A percentile compares a stretch with the other conserved stretches of the same genome.
phyloP scores from a whole-genome alignment of 2,888 invertebrate genomes.

The Eilema caniola region DNA sequence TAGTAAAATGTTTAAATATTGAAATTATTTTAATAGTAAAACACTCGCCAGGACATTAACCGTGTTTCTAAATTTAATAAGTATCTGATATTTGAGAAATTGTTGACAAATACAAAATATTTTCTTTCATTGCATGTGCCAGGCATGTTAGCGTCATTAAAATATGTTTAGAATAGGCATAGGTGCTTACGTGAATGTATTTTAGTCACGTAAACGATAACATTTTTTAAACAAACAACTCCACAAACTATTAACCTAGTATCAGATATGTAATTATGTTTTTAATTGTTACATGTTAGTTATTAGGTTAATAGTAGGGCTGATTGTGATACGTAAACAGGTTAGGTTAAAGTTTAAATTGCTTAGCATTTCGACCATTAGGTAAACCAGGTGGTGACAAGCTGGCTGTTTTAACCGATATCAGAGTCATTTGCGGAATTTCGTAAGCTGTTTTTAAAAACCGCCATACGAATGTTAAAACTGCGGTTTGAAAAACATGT shows the following conservation, averaged over 20 bases:
- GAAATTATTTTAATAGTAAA: too few relatives aligned
- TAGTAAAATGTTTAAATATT: background rate
- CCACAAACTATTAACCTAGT: conserved; percentile 2
- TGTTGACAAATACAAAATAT: conserved; percentile 1
- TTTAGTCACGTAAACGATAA: conserved; percentile 14
- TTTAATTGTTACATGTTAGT: conserved; percentile 2
- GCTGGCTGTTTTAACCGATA: background rate
- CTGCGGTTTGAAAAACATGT: background rate
- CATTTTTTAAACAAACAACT: conserved; percentile 8
- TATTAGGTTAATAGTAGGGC: conserved; percentile 1
- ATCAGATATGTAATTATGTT: background rate
- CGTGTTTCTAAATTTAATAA: too few relatives aligned
- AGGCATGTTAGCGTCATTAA: background rate
- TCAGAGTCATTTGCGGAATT: conserved; percentile 1
- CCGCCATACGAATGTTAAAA: background rate
- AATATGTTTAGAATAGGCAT: background rate
- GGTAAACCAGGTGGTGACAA: conserved; percentile 1
- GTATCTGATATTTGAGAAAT: too few relatives aligned
- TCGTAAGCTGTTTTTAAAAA: conserved; percentile 3
- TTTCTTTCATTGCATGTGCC: conserved; percentile 2
- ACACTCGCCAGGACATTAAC: too few relatives aligned
- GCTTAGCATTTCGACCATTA: conserved; percentile 1
- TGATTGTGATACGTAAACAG: conserved; percentile 2
- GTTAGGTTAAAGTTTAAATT: background rate
- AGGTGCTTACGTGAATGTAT: conserved; percentile 10